Conservation (phyloP, 2,113 vertebrate genomes). For the Penelope pileata region DNA sequence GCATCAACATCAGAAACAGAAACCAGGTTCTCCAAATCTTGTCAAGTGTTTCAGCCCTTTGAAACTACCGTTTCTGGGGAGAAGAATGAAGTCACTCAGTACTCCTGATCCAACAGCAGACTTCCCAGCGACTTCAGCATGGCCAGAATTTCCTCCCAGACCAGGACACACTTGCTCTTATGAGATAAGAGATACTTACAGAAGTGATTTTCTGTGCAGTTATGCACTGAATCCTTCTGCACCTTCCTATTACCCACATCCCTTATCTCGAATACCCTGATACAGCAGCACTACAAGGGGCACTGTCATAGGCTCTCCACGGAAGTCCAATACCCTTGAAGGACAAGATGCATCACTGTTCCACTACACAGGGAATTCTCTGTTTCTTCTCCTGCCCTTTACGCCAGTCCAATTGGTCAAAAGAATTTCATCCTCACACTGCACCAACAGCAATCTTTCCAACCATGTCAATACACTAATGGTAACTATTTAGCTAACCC, state of each 20-base stretch:
- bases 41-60: background rate
- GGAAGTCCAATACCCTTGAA: background rate
- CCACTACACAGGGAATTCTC: background rate
- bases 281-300: background rate
- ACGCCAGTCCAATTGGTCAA: background rate
- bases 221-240: conserved; percentile 4
- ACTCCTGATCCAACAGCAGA: background rate
- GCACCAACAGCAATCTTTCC: background rate
- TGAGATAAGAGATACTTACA: background rate
- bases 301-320: background rate
- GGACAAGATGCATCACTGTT: background rate
- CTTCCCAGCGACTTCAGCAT: background rate
- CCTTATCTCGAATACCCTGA: conserved; percentile 34
- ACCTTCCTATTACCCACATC: background rate
- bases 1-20: background rate
- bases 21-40: background rate
- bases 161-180: background rate
- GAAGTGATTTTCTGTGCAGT: background rate
- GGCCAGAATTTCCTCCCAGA: background rate
- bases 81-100: background rate
- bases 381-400: background rate
- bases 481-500: conserved; percentile 16
- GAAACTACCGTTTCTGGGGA: fast-evolving
- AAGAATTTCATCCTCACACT: background rate
- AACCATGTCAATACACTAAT: conserved; percentile 20